Conservation (phyloP, 2,888 invertebrate species). For the Exephanes ischioxanthus region DNA sequence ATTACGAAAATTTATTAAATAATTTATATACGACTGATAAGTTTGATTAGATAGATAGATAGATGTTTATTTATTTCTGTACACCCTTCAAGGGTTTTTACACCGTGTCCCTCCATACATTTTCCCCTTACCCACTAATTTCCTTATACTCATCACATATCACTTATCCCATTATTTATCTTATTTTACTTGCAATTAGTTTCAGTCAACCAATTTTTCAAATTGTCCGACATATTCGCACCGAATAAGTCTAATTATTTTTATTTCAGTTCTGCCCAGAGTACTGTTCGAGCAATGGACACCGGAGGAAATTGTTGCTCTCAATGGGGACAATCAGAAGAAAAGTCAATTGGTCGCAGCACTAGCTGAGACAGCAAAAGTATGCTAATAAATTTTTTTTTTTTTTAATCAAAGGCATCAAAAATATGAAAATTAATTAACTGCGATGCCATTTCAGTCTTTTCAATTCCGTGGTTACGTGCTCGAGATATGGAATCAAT, state of each 20-base stretch:
- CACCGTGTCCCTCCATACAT: too few relatives aligned
- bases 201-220: too few relatives aligned
- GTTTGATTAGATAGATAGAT: too few relatives aligned
- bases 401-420: background rate
- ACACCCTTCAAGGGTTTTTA: too few relatives aligned
- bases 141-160: background rate
- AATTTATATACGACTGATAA: too few relatives aligned
- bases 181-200: too few relatives aligned
- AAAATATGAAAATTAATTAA: constrained; percentile 88
- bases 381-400: constrained; percentile 57
- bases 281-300: constrained; percentile 96
- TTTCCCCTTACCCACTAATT: too few relatives aligned
- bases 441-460: constrained; percentile 89
- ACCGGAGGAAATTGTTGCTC: constrained; percentile 89
- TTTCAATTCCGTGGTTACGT: constrained; percentile 96
- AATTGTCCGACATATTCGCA: background rate
- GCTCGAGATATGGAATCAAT: constrained; percentile 95
- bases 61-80: too few relatives aligned
- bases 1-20: too few relatives aligned
- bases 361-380: constrained; percentile 87
- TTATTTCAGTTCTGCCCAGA: constrained; percentile 92
- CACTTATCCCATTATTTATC: too few relatives aligned
- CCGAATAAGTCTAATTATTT: background rate
- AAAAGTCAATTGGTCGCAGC: constrained; percentile 89
- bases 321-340: constrained; percentile 90